Evolutionary conservation across 2,113 vertebrate genomes (phyloP).

Genomic region (Daubentonia madagascariensis): DNA sequence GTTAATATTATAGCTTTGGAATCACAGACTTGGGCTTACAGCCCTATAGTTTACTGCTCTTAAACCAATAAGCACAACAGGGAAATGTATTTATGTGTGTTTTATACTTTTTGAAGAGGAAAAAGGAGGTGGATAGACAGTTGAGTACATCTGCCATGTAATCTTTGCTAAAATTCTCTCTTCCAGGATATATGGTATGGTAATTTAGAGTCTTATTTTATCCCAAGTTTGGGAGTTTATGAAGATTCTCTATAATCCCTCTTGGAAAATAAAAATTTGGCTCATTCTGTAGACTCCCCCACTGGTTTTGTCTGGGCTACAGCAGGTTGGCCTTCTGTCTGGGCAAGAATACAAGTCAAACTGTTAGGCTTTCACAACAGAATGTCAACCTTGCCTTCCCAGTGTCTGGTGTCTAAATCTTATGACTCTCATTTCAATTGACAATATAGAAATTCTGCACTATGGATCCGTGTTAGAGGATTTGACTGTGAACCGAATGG

Average conservation of each 20-base stretch:
- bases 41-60: not conserved
- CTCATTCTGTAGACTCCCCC: not conserved
- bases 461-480: not conserved
- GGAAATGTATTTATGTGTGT: not conserved
- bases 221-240: not conserved
- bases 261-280: slow-evolving; percentile 6
- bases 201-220: slow-evolving; percentile 8
- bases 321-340: slow-evolving; percentile 12
- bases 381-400: slow-evolving; percentile 19
- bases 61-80: not conserved
- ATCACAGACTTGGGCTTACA: not conserved
- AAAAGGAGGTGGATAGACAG: not conserved
- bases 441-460: slow-evolving; percentile 15
- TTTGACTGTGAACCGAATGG: slow-evolving; percentile 51
- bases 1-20: not conserved
- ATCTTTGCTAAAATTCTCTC: not conserved
- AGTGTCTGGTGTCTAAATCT: slow-evolving; percentile 31
- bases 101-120: not conserved
- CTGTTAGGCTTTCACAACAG: slow-evolving; percentile 8
- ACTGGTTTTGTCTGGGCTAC: not conserved
- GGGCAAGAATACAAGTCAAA: not conserved
- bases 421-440: slow-evolving; percentile 6
- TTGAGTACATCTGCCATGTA: not conserved
- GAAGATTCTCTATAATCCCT: not conserved
- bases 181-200: not conserved